Percentiles rank a stretch among this genome's conserved stretches.
Evolutionary conservation across 35 echinoderm and acorn worm genomes (phyloP).

Genomic region (Ophioderma brevispina): DNA sequence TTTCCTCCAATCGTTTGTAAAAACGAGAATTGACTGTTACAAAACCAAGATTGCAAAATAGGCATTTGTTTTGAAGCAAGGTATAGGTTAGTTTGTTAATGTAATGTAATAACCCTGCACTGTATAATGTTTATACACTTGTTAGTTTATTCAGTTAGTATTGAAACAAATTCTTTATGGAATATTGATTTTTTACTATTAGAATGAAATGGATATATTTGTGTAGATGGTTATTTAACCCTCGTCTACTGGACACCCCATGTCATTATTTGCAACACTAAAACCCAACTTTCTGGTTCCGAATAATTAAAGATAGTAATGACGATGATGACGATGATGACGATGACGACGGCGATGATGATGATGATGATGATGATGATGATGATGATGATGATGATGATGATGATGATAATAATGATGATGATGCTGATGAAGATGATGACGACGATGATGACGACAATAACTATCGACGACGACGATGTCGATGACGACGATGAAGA

Average conservation of each 20-base stretch:
- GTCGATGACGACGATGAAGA: no score
- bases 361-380: neutral
- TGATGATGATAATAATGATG: neutral
- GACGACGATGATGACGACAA: neutral
- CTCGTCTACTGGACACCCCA: neutral
- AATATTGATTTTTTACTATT: no score
- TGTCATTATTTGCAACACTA: neutral
- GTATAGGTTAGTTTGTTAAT: no score
- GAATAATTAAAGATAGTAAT: neutral
- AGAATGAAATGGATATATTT: neutral
- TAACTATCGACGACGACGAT: neutral
- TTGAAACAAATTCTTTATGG: no score
- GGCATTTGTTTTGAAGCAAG: no score
- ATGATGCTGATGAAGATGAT: no score
- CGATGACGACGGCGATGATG: neutral
- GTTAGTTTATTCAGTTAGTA: no score
- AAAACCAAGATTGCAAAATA: no score
- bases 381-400: neutral
- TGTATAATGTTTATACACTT: no score
- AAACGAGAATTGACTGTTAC: no score
- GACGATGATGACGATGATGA: neutral
- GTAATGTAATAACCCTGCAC: no score
- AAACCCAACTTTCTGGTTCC: neutral
- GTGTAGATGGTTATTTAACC: neutral
- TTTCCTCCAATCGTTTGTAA: no score